Evolutionary conservation across 2,113 vertebrate genomes (phyloP).

Genomic region (Chloropsis cyanopogon): DNA sequence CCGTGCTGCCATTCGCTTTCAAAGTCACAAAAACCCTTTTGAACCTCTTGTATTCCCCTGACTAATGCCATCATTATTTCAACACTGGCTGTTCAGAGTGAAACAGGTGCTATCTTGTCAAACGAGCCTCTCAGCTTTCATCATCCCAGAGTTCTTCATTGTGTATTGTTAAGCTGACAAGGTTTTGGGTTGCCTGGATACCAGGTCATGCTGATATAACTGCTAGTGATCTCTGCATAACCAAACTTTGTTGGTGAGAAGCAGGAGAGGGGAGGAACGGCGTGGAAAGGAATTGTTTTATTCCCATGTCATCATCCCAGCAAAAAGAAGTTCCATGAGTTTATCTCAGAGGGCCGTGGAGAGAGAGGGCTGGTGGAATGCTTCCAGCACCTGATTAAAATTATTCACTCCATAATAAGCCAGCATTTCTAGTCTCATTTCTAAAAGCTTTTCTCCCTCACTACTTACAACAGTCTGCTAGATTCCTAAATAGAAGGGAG

Average conservation of each 20-base stretch:
- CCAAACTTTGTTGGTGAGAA: conserved; percentile 23
- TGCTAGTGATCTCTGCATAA: conserved; percentile 35
- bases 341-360: conserved; percentile 34
- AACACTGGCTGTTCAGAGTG: conserved; percentile 28
- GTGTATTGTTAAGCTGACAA: conserved; percentile 62
- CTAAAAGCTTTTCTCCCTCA: conserved; percentile 37
- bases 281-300: not conserved
- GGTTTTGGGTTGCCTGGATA: conserved; percentile 73
- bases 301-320: not conserved
- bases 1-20: not conserved
- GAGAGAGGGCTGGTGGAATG: not conserved
- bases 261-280: not conserved
- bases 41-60: conserved; percentile 31
- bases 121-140: conserved; percentile 51
- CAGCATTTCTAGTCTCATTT: conserved; percentile 36
- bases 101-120: conserved; percentile 49
- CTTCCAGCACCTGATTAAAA: conserved; percentile 57
- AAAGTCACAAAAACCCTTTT: conserved; percentile 27
- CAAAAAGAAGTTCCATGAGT: conserved; percentile 43
- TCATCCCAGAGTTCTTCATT: conserved; percentile 47
- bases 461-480: conserved; percentile 41
- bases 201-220: conserved; percentile 46
- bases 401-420: conserved; percentile 53
- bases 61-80: conserved; percentile 38
- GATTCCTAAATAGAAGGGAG: conserved; percentile 42